Evolutionary conservation across 2,888 invertebrate genomes (phyloP), one percentile per base, ranked within the genome.

Genomic region (Nomada hirtipes): DNA sequence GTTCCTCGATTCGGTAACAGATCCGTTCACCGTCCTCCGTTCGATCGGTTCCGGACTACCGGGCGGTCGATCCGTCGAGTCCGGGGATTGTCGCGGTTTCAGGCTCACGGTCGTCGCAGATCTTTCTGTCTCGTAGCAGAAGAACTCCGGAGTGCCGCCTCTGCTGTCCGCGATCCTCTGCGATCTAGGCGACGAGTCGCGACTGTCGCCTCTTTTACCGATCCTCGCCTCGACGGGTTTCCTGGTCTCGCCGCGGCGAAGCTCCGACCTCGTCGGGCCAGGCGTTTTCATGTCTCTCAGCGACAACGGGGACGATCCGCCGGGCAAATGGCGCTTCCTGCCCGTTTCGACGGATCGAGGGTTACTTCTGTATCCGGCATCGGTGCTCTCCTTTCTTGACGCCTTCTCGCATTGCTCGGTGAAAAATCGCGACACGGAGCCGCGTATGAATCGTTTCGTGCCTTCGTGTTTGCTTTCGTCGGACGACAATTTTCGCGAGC

Each of bases 381-480:
- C n/a, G 11, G 0, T 11, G 11, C 61, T 20, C 18, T 4, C 36
- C 18, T 26, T 53, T 44, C 52, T 64, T 1, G 47, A 4, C 2
- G 79, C 59, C 53, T 13, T 69, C 2, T 64, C 73, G 26, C 57
- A 73, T 18, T 79, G 71, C 13, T 79, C 68, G 3, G 71, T 26
- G n/a, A 79, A 79, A 10, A 69, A 79, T 65, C 79, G 73, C 36
- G 81, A 79, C 13, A 73, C 80, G 1, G 80, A 80, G 47, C 15
- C 79, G 4, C 59, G 50, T 61, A 79, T 78, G 10, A 42, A 68
- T 1, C 26, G 67, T 26, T 50, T 80, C 2, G 80, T 4, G 15
- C 44, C 52, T 13, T 55, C 68, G 9, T 63, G 55, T 0, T n/a
- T 2, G n/a, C 57, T 55, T 0, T 63, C 71, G 2, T 57, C 18